These are phyloP conservation scores for Epinephelus awoara DNA, from an alignment of 2,797 vertebrate species.

Conservation along the genomic window DNA sequence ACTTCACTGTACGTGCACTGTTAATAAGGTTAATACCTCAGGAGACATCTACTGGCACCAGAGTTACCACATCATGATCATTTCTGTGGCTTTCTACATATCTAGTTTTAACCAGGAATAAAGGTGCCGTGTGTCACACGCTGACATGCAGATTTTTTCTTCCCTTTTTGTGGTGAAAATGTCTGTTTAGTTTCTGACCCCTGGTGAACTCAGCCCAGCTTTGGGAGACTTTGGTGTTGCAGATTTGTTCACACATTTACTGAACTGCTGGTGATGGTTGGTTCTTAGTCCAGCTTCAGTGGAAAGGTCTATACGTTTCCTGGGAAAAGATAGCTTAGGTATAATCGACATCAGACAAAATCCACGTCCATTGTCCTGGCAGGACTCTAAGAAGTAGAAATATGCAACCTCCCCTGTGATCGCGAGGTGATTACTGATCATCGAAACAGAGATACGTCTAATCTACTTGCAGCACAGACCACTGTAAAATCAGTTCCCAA, in stretches of 20 bases:
- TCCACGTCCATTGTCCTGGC: conserved; percentile 38
- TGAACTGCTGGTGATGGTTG: background rate
- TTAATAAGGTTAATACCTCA: too few relatives aligned
- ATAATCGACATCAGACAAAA: conserved; percentile 53
- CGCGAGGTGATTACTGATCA: conserved; percentile 61
- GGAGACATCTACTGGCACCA: too few relatives aligned
- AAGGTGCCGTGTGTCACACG: too few relatives aligned
- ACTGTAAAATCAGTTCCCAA: conserved; percentile 76
- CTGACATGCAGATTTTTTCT: too few relatives aligned
- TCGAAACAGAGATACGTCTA: conserved; percentile 63
- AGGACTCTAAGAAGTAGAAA: conserved; percentile 65
- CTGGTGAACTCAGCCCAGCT: too few relatives aligned
- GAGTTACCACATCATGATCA: too few relatives aligned
- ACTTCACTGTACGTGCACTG: too few relatives aligned
- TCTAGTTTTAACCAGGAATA: too few relatives aligned
- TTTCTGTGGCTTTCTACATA: too few relatives aligned
- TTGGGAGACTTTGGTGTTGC: background rate
- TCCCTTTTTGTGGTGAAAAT: too few relatives aligned
- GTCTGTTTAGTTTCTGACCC: too few relatives aligned
- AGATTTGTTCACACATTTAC: background rate
- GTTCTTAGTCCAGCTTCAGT: background rate
- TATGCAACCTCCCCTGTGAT: conserved; percentile 66
- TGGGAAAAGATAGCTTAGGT: conserved; percentile 50
- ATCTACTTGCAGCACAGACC: conserved; percentile 67
- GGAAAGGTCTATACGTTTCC: conserved; percentile 33